phyloP scores from a whole-genome alignment of 2,797 vertebrate species.

The Sebastes iracundus region DNA sequence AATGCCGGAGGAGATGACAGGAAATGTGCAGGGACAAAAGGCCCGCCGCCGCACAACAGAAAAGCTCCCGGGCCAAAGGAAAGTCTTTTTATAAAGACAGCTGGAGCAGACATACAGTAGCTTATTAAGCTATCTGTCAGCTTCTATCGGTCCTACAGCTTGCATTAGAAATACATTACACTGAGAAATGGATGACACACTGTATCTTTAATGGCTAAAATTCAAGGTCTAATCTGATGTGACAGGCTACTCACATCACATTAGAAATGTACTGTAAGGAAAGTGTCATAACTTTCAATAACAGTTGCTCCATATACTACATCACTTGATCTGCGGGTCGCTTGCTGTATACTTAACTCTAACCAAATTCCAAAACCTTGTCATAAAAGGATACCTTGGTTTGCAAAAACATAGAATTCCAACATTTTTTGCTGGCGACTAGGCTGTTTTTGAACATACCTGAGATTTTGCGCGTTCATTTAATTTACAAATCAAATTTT shows the following conservation, averaged over 20 bases:
- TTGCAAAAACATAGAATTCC: no score
- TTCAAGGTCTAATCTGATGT: background rate
- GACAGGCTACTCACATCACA: background rate
- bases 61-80: background rate
- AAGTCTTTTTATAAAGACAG: constrained; percentile 6
- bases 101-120: background rate
- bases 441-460: background rate
- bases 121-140: background rate
- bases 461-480: background rate
- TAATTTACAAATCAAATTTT: background rate
- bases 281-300: background rate
- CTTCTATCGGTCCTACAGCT: background rate
- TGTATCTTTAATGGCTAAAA: background rate
- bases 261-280: background rate
- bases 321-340: no score
- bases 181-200: background rate
- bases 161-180: background rate
- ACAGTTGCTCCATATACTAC: no score
- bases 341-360: no score
- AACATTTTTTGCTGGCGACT: no score
- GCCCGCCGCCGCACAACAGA: background rate
- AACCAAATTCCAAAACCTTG: no score
- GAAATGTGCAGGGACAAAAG: constrained; percentile 26
- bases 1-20: constrained; percentile 15
- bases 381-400: background rate